Base-by-base conservation (phyloP, 2,113 vertebrate genomes). In the Ceratotherium simum region DNA sequence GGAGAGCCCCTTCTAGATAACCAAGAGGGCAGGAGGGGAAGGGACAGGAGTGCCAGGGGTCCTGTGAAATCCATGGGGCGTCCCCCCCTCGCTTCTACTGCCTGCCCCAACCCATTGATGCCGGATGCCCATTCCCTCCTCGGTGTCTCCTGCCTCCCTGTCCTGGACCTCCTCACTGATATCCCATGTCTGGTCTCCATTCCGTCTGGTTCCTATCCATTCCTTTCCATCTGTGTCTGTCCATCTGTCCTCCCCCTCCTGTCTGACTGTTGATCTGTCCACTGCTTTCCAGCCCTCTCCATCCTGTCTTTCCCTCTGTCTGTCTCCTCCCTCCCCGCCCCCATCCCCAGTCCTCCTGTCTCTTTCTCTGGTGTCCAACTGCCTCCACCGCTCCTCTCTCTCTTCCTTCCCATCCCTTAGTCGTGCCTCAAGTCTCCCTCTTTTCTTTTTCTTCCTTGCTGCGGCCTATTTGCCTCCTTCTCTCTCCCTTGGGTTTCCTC, bases 291-390 rank as follows among this genome's bases (percentile, higher is more conserved):
- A 31, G 48, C 33, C 73, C 21, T 48, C 70, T 39, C 79, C n/a
- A 11, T 36, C 62, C 93, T 27, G 25, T 25, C 46, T 8, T 25
- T 29, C 39, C 14, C n/a, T 36, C 29, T 1, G 79, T 18, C 64
- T 17, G 39, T 23, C 81, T 12, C 27, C 76, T 48, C 33, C 76
- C 33, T 18, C 48, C 13, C 48, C 23, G 5, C 2, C 9, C 48
- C 4, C 9, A 31, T 21, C 18, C 56, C 6, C 8, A 6, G n/a
- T 12, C 23, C 85, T 48, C 31, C 11, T 0, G 0, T 1, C 69
- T 67, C 89, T 20, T 58, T 80, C 92, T 56, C 80, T 6, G 31
- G 58, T 2, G 88, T 76, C 92, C 78, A 11, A 51, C 72, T 12
- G 46, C 58, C 83, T n/a, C 65, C 29, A n/a, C 60, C 31, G 78